A percentile compares a stretch with the other conserved stretches of the same genome.
These are phyloP conservation scores for Catharus ustulatus DNA, from an alignment of 2,797 vertebrate genomes.

Conservation along the genomic window DNA sequence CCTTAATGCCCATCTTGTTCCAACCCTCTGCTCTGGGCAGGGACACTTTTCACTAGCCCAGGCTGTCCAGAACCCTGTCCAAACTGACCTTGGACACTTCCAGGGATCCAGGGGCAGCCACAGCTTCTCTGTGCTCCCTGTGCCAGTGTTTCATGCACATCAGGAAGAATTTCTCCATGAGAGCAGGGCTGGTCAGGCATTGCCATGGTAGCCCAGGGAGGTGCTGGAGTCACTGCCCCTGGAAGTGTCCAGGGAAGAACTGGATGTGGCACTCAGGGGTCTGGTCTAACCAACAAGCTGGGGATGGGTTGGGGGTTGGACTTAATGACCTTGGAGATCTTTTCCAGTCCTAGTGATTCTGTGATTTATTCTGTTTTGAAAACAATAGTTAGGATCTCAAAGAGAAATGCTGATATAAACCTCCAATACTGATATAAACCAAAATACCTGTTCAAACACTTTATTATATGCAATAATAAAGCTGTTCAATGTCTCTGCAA, in stretches of 20 bases:
- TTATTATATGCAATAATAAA: not conserved
- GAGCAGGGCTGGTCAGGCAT: not conserved
- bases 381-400: not conserved
- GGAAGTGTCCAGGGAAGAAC: not conserved
- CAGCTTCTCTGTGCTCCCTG: not conserved
- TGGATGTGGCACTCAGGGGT: not conserved
- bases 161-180: not conserved
- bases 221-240: not conserved
- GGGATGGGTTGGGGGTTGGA: accelerated
- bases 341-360: not conserved
- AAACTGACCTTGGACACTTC: not conserved
- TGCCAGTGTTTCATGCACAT: not conserved
- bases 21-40: accelerated
- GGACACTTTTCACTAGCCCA: not conserved
- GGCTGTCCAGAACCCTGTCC: not conserved
- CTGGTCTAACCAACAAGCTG: not conserved
- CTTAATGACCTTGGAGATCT: not conserved
- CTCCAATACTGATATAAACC: not conserved
- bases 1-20: not conserved
- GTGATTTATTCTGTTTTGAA: not conserved
- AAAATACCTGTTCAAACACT: not conserved
- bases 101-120: not conserved
- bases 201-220: not conserved
- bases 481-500: not conserved
- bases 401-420: not conserved